These are phyloP conservation scores for Clytia hemisphaerica DNA, from an alignment of 30 jellyfish, hydroid and myxozoan species.

Conservation along the genomic window DNA sequence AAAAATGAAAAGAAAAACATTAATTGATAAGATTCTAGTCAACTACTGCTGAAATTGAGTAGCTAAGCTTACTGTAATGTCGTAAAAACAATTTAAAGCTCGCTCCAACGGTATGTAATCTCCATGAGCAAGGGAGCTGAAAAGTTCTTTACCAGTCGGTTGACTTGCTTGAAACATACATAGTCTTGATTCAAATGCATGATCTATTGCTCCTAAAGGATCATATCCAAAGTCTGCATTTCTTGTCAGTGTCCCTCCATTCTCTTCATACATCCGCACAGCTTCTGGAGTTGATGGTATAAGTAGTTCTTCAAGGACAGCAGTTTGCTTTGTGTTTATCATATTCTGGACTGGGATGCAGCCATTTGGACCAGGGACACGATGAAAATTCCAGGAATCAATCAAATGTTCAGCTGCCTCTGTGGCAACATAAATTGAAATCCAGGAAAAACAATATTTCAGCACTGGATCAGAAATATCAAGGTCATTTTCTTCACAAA, in stretches of 20 bases:
- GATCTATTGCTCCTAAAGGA: not conserved
- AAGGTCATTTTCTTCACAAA: not conserved
- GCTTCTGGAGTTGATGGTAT: constrained; percentile 5
- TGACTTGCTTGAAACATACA: not conserved
- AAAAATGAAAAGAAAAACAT: too few species aligned
- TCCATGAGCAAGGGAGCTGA: not conserved
- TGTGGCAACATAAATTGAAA: not conserved
- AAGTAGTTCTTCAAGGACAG: not conserved
- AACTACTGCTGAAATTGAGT: too few species aligned
- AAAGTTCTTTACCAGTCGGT: constrained; percentile 3
- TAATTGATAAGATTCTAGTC: too few species aligned
- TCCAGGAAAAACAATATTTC: constrained; percentile 8
- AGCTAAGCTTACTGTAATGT: too few species aligned
- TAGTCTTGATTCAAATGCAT: not conserved
- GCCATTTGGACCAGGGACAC: constrained; percentile 6
- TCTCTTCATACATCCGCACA: constrained; percentile 2
- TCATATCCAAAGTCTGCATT: not conserved
- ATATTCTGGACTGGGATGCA: constrained; percentile 2
- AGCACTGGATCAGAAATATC: constrained; percentile 3
- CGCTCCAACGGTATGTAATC: not conserved
- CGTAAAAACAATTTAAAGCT: not conserved
- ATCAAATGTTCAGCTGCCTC: not conserved
- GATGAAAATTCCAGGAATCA: constrained; percentile 1
- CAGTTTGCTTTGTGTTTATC: not conserved
- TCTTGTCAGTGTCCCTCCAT: not conserved